phyloP scores from a whole-genome alignment of 64 coral and sea anemone species.

The Dendronephthya gigantea region DNA sequence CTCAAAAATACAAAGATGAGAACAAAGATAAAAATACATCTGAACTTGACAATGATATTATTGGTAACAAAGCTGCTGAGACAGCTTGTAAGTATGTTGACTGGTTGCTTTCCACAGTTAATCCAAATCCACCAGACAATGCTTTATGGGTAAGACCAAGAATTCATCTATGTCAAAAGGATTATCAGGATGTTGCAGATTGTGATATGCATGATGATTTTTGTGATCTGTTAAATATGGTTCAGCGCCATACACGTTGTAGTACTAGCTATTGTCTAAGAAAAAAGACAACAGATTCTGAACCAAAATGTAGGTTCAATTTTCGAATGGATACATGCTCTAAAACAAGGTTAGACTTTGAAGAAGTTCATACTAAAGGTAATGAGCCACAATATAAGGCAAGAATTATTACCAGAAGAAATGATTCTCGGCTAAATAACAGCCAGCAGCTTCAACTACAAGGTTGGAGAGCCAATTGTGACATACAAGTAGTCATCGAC shows the following conservation, averaged over 20 bases:
- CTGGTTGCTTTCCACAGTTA: slow-evolving; percentile 24
- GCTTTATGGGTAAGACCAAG: slow-evolving; percentile 25
- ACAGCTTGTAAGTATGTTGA: slow-evolving; percentile 37
- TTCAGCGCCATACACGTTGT: slow-evolving; percentile 24
- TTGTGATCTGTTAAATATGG: slow-evolving; percentile 30
- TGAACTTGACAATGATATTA: slow-evolving; percentile 11
- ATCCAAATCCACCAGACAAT: slow-evolving; percentile 23
- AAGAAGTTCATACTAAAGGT: background rate
- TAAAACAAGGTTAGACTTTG: background rate
- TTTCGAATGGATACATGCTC: background rate
- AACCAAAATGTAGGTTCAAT: slow-evolving; percentile 26
- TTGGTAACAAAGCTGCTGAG: slow-evolving; percentile 14
- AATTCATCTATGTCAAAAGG: slow-evolving; percentile 11
- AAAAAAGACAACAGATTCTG: slow-evolving; percentile 14
- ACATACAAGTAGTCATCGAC: background rate
- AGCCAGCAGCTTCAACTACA: background rate
- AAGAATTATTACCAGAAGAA: background rate
- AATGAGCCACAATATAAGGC: background rate
- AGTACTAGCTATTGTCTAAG: slow-evolving; percentile 25
- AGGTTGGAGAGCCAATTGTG: too few relatives aligned
- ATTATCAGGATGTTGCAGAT: slow-evolving; percentile 10
- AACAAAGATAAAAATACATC: slow-evolving; percentile 6
- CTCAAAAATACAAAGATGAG: background rate
- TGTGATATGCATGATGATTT: slow-evolving; percentile 16
- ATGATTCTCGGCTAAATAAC: background rate